A percentile compares a stretch with the other conserved stretches of the same genome.
phyloP scores from a whole-genome alignment of 2,113 vertebrate species.

The Centropristis striata region DNA sequence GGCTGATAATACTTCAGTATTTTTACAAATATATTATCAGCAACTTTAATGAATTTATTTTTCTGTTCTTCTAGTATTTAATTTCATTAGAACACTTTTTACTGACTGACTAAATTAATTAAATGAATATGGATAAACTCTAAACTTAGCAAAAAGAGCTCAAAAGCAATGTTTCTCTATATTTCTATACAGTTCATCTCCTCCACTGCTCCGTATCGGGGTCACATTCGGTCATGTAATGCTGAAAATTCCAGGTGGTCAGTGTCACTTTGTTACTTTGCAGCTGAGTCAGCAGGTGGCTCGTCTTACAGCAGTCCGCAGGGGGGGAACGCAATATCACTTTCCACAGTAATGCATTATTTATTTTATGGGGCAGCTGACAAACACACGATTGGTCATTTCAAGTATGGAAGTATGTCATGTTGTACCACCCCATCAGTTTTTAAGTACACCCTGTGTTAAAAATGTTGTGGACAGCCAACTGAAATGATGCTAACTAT shows the following conservation, averaged over 20 bases:
- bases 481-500: not conserved
- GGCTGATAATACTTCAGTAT: not conserved
- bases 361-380: constrained; percentile 58
- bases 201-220: not conserved
- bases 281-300: constrained; percentile 46
- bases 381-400: constrained; percentile 40
- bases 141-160: not conserved
- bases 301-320: constrained; percentile 64
- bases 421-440: constrained; percentile 36
- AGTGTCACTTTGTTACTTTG: constrained; percentile 21
- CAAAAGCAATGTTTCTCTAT: not conserved
- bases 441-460: constrained; percentile 32
- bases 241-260: constrained; percentile 31
- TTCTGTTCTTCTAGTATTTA: too few relatives aligned
- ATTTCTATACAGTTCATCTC: not conserved
- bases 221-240: constrained; percentile 20
- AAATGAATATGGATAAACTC: not conserved
- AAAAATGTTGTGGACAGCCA: constrained; percentile 12
- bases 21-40: too few relatives aligned
- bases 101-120: too few relatives aligned
- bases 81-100: too few relatives aligned
- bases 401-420: constrained; percentile 6
- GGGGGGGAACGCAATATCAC: constrained; percentile 65
- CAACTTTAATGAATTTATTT: too few relatives aligned
- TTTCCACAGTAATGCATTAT: constrained; percentile 79